phyloP scores from a whole-genome alignment of 2,888 invertebrate species.

The Hyppa rectilinea region DNA sequence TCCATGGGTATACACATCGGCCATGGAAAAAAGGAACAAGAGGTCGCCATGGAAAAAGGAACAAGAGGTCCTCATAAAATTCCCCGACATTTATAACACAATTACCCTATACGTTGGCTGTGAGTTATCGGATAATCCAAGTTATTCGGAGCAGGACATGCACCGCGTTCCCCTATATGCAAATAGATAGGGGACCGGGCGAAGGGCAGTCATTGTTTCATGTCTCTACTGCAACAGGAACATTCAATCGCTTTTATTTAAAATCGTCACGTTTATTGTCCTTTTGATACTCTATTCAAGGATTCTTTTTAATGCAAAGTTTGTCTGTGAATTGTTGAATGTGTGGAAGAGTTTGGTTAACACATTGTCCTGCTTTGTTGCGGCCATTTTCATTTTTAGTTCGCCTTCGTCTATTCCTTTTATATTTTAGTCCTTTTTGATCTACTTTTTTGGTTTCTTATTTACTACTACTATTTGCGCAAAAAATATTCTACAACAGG shows the following conservation, averaged over 20 bases:
- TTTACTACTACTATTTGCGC: neutral
- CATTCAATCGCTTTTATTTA: constrained; percentile 61
- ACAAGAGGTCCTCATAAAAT: constrained; percentile 35
- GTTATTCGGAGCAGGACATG: constrained; percentile 63
- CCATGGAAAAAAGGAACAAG: constrained; percentile 11
- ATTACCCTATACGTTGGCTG: constrained; percentile 61
- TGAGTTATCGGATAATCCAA: constrained; percentile 67
- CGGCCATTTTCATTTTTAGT: neutral
- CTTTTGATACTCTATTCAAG: constrained; percentile 48
- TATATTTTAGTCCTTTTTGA: neutral
- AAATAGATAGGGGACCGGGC: constrained; percentile 74
- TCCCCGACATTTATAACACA: constrained; percentile 63
- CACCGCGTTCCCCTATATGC: constrained; percentile 67
- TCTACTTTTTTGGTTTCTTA: neutral
- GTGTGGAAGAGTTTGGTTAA: constrained; percentile 14
- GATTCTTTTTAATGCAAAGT: constrained; percentile 24
- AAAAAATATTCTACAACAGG: neutral
- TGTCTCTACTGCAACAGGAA: constrained; percentile 50
- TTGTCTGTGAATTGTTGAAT: constrained; percentile 24
- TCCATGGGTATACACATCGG: constrained; percentile 20
- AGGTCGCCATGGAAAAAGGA: constrained; percentile 9
- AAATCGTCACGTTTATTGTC: constrained; percentile 61
- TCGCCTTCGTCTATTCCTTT: neutral
- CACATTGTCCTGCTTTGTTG: constrained; percentile 18
- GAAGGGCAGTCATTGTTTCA: constrained; percentile 64